Base-by-base conservation (phyloP, 2,797 vertebrate species). In the Aphelocoma californica region DNA sequence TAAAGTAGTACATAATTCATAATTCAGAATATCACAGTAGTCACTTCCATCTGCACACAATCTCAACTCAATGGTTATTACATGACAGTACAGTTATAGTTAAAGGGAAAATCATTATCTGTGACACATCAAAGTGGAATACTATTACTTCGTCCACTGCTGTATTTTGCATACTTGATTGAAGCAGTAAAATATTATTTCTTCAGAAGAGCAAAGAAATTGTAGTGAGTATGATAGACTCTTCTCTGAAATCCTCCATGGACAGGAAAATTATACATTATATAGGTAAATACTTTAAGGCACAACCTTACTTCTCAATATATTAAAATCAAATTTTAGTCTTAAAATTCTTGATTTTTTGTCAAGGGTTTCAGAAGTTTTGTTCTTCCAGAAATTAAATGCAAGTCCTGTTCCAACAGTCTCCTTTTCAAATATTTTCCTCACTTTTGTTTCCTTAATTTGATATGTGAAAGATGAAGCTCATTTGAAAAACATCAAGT, bases 51-150 rank as follows among this genome's bases (percentile, higher is more conserved):
- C 20, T 74, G n/a, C 9, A 51, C n/a, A 58, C 54, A 77, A 7
- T 40, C 42, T 51, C 32, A 91, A 32, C 17, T 62, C 36, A 34
- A 7, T 19, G 8, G 45, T 66, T 91, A 71, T 65, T 50, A 60
- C 0, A 1, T 1, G 0, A 38, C 4, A 73, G 14, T 12, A 73
- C 6, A 24, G 21, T 48, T 38, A 20, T 8, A 78, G 29, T 3
- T 42, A 71, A 86, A 86, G 25, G n/a, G 23, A 81, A 86, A 77
- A 91, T 10, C 24, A 78, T 47, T 81, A 67, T 16, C 32, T 28
- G 13, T 26, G n/a, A 29, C 24, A 48, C 9, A 19, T 65, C 44
- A 58, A n/a, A 0, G 1, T 8, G 64, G 32, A 81, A 53, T 32
- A 71, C 26, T 54, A 73, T 7, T 58, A 65, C 10, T 87, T 45